Percentiles rank a stretch among this genome's conserved stretches.
Conservation (phyloP, 1,140 invertebrate species). For the Drosophila ogumai region DNA sequence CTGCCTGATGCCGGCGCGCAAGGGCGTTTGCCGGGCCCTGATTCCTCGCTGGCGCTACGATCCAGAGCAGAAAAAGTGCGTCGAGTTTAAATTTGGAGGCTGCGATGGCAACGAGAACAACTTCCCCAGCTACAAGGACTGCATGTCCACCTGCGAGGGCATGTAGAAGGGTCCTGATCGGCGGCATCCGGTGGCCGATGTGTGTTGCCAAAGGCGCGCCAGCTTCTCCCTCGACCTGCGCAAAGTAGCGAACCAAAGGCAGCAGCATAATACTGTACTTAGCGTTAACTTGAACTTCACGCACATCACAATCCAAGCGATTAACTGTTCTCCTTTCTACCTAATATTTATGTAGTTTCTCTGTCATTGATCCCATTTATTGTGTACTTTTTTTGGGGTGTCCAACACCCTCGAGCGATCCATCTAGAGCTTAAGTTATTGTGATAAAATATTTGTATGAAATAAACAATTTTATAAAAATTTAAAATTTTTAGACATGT, state of each 20-base stretch:
- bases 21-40: conserved; percentile 87
- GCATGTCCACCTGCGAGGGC: conserved; percentile 86
- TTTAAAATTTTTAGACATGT: background rate
- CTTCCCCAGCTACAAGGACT: conserved; percentile 86
- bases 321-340: conserved; percentile 56
- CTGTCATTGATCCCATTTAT: conserved; percentile 60
- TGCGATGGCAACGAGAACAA: conserved; percentile 90
- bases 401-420: conserved; percentile 54
- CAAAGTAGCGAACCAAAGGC: conserved; percentile 65
- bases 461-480: conserved; percentile 53
- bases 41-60: conserved; percentile 87
- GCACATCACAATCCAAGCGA: conserved; percentile 40
- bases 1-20: conserved; percentile 82
- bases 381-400: conserved; percentile 37
- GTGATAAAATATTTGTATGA: conserved; percentile 68
- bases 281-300: conserved; percentile 46
- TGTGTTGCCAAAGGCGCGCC: conserved; percentile 79
- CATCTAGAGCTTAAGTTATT: conserved; percentile 70
- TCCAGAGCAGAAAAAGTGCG: conserved; percentile 86
- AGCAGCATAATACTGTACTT: conserved; percentile 53
- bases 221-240: conserved; percentile 50
- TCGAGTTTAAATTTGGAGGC: conserved; percentile 88
- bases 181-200: conserved; percentile 24
- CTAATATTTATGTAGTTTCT: conserved; percentile 76
- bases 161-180: conserved; percentile 51